These are phyloP conservation scores for Pedionomus torquatus DNA, from an alignment of 2,113 vertebrate species.

Conservation along the genomic window DNA sequence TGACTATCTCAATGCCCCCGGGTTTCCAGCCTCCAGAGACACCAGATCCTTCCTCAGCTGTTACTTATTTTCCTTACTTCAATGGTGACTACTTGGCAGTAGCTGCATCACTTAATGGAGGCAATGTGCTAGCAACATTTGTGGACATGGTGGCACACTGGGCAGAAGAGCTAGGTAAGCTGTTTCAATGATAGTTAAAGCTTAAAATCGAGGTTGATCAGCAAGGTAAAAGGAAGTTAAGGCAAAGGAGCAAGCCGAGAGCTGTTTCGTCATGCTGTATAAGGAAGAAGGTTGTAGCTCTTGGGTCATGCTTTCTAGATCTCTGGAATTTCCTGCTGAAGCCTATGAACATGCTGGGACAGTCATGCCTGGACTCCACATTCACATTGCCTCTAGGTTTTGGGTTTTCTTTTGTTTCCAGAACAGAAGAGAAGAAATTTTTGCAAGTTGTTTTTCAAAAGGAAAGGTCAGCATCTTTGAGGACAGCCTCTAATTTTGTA, in stretches of 20 bases:
- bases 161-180: slow-evolving; percentile 88
- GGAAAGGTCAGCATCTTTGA: neutral
- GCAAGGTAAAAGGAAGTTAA: neutral
- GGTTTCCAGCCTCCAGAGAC: slow-evolving; percentile 82
- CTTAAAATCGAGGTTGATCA: neutral
- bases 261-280: neutral
- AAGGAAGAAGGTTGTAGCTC: neutral
- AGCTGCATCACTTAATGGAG: slow-evolving; percentile 93
- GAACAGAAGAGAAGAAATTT: neutral
- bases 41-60: slow-evolving; percentile 77
- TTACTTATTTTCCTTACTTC: slow-evolving; percentile 91
- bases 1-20: slow-evolving; percentile 83
- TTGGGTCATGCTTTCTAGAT: neutral
- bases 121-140: slow-evolving; percentile 88
- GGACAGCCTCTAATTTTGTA: neutral
- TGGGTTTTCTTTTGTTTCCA: neutral
- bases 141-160: slow-evolving; percentile 86
- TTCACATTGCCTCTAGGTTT: neutral
- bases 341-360: neutral
- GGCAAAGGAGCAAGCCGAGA: neutral
- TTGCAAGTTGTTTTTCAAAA: neutral
- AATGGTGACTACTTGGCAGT: slow-evolving; percentile 85
- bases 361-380: neutral
- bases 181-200: neutral
- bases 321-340: slow-evolving; percentile 10